A percentile compares a stretch with the other conserved stretches of the same genome.
These are phyloP conservation scores for Morone saxatilis DNA, from an alignment of 2,113 vertebrate genomes.

Conservation along the genomic window DNA sequence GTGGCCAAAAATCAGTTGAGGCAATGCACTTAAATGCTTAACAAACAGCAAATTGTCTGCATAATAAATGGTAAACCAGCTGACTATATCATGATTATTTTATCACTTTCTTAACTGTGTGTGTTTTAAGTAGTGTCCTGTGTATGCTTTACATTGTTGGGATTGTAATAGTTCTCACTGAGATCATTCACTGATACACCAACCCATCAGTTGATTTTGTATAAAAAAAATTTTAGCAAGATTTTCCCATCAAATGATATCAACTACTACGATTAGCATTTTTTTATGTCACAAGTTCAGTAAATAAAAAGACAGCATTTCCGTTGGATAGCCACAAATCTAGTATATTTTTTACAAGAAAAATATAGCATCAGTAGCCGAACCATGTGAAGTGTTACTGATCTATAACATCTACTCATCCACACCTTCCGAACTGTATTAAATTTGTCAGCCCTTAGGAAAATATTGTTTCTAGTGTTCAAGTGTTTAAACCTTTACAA, in stretches of 20 bases:
- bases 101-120: neutral
- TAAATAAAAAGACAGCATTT: conserved; percentile 34
- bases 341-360: conserved; percentile 38
- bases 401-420: conserved; percentile 80
- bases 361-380: conserved; percentile 51
- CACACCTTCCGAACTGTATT: conserved; percentile 56
- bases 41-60: too few species aligned
- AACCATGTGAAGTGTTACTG: conserved; percentile 71
- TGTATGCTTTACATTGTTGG: neutral
- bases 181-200: too few species aligned
- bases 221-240: too few species aligned
- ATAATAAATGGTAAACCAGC: neutral
- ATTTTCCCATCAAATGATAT: neutral
- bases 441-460: conserved; percentile 68
- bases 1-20: neutral
- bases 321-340: conserved; percentile 58
- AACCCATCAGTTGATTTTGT: too few species aligned
- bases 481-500: conserved; percentile 24
- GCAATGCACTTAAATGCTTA: neutral
- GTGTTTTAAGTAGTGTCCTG: neutral
- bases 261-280: neutral
- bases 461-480: conserved; percentile 45
- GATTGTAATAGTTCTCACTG: neutral
- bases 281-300: neutral
- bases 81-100: neutral